Base-by-base conservation (phyloP, 2,113 vertebrate species). In the Cyrtonyx montezumae region DNA sequence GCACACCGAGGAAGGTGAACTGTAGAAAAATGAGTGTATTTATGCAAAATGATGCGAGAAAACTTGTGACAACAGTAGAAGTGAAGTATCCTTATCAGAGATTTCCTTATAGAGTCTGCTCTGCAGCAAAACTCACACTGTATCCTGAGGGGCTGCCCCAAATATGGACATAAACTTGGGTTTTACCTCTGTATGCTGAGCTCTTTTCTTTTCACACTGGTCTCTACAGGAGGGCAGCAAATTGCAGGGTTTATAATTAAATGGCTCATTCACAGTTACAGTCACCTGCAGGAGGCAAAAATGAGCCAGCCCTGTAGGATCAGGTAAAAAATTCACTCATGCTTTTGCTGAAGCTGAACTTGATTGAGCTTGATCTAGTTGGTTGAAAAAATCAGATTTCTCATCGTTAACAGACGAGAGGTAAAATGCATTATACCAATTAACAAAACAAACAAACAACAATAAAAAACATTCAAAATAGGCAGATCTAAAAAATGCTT, bases 131-230 rank as follows among this genome's bases (percentile, higher is more conserved):
- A 37, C 34, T 46, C 6, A 4, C 22, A 26, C 23, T 23, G 3
- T 11, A n/a, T 68, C 11, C n/a, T 46, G 32, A 0, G 0, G 5
- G 45, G 19, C n/a, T 69, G 13, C 8, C 6, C 49, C 6, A 75
- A 40, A 70, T 6, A 32, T 19, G 9, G 55, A 48, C 20, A 11
- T 34, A 37, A 59, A 26, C 4, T 53, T 1, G 1, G 42, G 71
- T 86, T 79, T 74, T 74, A 43, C 15, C 48, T 43, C 48, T 1
- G 0, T 61, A 58, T 6, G 11, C 30, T 26, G 26, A 59, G 7
- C 30, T 43, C 40, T 61, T 56, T 21, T 34, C 4, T 28, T 85
- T 56, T 67, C 8, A 2, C 40, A 14, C 12, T 45, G 49, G 18
- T 12, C 28, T 59, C 34, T 70, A 19, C 45, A 49, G 30, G 49